Evolutionary conservation across 2,113 vertebrate species (phyloP).

Genomic region (Stigmatopora nigra): DNA sequence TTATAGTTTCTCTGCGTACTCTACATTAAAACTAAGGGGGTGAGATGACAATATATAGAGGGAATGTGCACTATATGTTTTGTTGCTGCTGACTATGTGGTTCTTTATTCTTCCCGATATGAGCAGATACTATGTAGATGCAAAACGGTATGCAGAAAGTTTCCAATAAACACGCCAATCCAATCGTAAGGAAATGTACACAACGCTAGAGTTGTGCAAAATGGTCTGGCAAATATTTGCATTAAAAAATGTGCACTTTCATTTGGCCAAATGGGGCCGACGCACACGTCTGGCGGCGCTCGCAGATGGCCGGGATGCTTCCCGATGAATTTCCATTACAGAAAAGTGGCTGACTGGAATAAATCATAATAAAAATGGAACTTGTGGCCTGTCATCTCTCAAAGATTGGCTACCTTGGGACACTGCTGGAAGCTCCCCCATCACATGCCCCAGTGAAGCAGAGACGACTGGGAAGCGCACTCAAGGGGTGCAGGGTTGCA

Average conservation of each 20-base stretch:
- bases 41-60: not conserved
- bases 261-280: constrained; percentile 48
- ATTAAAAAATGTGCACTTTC: constrained; percentile 41
- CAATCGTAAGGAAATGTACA: not conserved
- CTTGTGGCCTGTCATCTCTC: constrained; percentile 70
- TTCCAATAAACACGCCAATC: not conserved
- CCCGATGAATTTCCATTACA: constrained; percentile 70
- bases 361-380: constrained; percentile 76
- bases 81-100: not conserved
- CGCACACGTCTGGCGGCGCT: constrained; percentile 32
- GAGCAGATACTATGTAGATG: too few species aligned
- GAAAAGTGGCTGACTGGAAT: constrained; percentile 68
- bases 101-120: too few species aligned
- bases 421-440: constrained; percentile 64
- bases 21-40: not conserved
- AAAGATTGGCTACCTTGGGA: constrained; percentile 71
- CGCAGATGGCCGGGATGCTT: constrained; percentile 43
- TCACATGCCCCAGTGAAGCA: constrained; percentile 74
- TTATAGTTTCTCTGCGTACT: not conserved
- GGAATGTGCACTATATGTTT: not conserved
- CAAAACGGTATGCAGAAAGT: constrained; percentile 5
- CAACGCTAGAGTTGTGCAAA: not conserved
- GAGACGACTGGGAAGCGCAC: constrained; percentile 59
- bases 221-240: constrained; percentile 28
- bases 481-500: constrained; percentile 55